Percentiles rank a stretch among this genome's conserved stretches.
These are phyloP conservation scores for Puffinus mauretanicus DNA, from an alignment of 2,113 vertebrate genomes.

Conservation along the genomic window DNA sequence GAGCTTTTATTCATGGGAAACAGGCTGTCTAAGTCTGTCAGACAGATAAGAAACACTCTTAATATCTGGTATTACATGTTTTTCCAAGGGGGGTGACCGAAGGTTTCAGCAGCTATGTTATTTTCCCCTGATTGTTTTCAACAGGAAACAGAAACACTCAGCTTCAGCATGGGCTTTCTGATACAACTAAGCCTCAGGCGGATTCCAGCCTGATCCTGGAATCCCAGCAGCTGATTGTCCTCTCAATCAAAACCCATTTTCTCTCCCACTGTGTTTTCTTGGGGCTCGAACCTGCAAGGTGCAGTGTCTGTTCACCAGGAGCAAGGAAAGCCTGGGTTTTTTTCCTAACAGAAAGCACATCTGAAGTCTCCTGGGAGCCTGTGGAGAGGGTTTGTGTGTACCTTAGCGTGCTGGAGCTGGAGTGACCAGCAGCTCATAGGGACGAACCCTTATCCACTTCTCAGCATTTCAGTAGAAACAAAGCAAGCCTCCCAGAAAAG, in stretches of 20 bases:
- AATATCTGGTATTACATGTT: not conserved
- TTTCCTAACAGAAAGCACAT: not conserved
- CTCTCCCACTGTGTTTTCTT: not conserved
- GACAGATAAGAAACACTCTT: not conserved
- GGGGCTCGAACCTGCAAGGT: not conserved
- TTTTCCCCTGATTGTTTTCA: not conserved
- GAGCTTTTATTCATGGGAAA: not conserved
- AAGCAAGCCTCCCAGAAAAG: not conserved
- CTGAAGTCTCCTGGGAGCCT: not conserved
- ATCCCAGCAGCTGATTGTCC: not conserved
- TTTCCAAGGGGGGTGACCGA: not conserved
- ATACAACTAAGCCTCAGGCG: not conserved
- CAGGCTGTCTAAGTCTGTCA: not conserved
- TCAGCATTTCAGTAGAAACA: not conserved
- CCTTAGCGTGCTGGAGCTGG: not conserved
- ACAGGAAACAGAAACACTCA: not conserved
- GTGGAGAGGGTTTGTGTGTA: not conserved
- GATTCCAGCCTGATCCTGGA: not conserved
- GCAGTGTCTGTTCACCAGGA: not conserved
- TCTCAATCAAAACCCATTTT: not conserved
- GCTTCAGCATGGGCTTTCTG: not conserved
- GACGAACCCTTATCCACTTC: not conserved
- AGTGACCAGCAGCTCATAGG: not conserved
- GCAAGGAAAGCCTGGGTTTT: not conserved
- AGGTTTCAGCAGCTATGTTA: slow-evolving; percentile 16